Evolutionary conservation across 2,888 invertebrate species (phyloP).

Genomic region (Scaptomyza polygonia): DNA sequence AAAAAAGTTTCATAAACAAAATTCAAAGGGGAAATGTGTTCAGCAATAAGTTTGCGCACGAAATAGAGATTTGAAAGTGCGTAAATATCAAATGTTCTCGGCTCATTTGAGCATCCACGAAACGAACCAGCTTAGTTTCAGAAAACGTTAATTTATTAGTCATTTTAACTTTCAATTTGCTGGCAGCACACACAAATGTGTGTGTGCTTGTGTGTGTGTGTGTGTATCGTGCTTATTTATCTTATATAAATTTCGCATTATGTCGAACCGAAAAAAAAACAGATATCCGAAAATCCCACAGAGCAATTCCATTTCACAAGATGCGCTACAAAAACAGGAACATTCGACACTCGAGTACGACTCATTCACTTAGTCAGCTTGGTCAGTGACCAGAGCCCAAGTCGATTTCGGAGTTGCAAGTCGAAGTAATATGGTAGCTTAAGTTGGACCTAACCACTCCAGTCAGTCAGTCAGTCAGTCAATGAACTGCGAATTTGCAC

Average conservation of each 20-base stretch:
- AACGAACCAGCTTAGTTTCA: constrained; percentile 47
- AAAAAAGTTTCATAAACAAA: not conserved
- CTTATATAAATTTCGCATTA: constrained; percentile 59
- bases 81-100: constrained; percentile 1
- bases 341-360: constrained; percentile 42
- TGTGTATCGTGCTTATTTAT: constrained; percentile 63
- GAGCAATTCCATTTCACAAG: constrained; percentile 38
- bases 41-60: not conserved
- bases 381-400: constrained; percentile 16
- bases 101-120: constrained; percentile 4
- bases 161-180: constrained; percentile 71
- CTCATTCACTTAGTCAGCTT: constrained; percentile 74
- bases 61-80: constrained; percentile 2
- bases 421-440: constrained; percentile 48
- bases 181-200: constrained; percentile 9
- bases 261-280: constrained; percentile 14
- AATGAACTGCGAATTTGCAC: constrained; percentile 62
- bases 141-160: constrained; percentile 67
- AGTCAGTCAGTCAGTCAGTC: constrained; percentile 60
- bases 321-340: constrained; percentile 37
- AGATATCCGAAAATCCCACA: constrained; percentile 1
- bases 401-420: constrained; percentile 16
- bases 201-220: too few species aligned
- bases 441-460: constrained; percentile 46
- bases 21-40: not conserved